Base-by-base conservation (phyloP, 2,797 vertebrate genomes). In the Anas bahamensis region DNA sequence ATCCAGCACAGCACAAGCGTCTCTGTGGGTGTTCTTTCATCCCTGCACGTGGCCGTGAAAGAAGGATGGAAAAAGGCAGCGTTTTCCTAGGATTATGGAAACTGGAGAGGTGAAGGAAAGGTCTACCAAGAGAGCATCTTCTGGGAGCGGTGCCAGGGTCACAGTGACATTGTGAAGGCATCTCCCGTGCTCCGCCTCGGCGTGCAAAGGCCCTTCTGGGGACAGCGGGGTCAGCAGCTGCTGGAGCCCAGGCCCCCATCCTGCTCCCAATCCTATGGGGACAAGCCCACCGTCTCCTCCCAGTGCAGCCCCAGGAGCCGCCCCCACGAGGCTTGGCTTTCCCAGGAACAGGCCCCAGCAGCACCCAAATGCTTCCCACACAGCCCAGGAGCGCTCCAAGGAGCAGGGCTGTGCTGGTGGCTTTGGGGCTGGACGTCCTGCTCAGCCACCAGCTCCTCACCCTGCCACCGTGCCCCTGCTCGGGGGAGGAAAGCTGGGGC, bases 321-420 rank as follows among this genome's bases (percentile, higher is more conserved):
- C 8, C 22, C 46, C 46, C 46, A 7, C 46, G 46, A 46, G 35
- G 35, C 60, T 29, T 44, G 35, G 8, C n/a, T 23, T 69, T 46
- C 17, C 66, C 59, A 24, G 29, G 28, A 39, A 26, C 1, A 2
- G 56, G 14, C 35, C 28, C 2, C 1, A 50, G 48, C 1, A 0
- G n/a, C 9, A 35, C 21, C 55, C 55, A 46, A 79, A 70, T 12
- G 44, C 29, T 46, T 79, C 42, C 71, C 57, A 55, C 4, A 7
- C 63, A 29, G 53, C 55, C 69, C 2, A 50, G 56, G 42, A 44
- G 35, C 0, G 0, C 50, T 39, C 42, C 0, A 6, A 56, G 60
- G 42, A 76, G 50, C 14, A 12, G 26, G 29, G 37, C 26, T 22
- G 17, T 39, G 46, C 53, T 0, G 2, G 21, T 19, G n/a, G 64